These are phyloP conservation scores for Drosophila saltans DNA, from an alignment of 1,140 invertebrate species.

Conservation along the genomic window DNA sequence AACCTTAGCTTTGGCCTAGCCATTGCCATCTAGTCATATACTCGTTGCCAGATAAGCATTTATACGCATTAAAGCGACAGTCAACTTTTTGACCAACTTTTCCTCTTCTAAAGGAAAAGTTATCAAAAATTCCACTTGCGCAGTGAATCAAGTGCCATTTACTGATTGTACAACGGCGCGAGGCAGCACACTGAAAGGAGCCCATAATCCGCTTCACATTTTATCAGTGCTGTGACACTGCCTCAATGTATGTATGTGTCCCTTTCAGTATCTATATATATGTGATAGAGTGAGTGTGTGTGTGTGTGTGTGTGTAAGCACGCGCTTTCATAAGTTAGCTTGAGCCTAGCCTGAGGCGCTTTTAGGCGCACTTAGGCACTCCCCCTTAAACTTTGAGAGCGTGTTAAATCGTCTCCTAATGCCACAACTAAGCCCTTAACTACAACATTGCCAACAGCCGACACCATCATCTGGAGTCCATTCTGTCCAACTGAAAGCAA, in stretches of 20 bases:
- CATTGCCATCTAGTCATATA: conserved; percentile 62
- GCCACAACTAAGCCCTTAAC: conserved; percentile 76
- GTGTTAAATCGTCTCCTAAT: conserved; percentile 78
- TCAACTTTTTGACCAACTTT: conserved; percentile 76
- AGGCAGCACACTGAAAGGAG: conserved; percentile 42
- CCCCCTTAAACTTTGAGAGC: conserved; percentile 52
- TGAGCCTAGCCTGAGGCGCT: conserved; percentile 68
- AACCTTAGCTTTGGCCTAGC: conserved; percentile 18
- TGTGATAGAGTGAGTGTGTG: not conserved
- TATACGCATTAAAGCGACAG: conserved; percentile 78
- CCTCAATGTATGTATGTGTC: conserved; percentile 45
- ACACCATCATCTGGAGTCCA: conserved; percentile 29
- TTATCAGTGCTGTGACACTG: conserved; percentile 78
- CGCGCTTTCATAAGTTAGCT: conserved; percentile 73
- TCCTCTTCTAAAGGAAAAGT: conserved; percentile 57
- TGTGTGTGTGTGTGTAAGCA: conserved; percentile 38
- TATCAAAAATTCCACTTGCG: conserved; percentile 82
- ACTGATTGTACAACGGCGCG: conserved; percentile 71
- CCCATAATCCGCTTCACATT: conserved; percentile 79
- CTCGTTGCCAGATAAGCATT: conserved; percentile 65
- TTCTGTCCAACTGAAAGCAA: not conserved
- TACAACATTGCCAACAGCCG: conserved; percentile 74
- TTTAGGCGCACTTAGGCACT: conserved; percentile 67
- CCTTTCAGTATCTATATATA: conserved; percentile 5
- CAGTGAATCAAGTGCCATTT: conserved; percentile 81